Percentiles rank a stretch among this genome's conserved stretches.
phyloP scores from a whole-genome alignment of 2,888 invertebrate species.

The Atrina japonica region DNA sequence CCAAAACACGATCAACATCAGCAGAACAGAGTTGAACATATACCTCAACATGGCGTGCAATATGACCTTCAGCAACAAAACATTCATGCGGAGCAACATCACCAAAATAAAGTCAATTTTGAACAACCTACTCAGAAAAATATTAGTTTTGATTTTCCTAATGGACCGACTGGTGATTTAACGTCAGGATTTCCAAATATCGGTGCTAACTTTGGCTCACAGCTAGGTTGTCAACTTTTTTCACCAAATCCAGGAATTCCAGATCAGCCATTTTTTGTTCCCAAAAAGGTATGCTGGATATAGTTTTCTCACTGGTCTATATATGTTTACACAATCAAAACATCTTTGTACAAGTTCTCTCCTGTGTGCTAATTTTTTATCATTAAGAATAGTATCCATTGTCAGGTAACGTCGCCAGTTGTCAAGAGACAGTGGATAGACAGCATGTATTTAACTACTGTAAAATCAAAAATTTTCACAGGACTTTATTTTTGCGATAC shows the following conservation, averaged over 20 bases:
- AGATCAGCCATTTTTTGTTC: conserved; percentile 36
- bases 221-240: conserved; percentile 38
- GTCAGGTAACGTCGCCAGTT: too few species aligned
- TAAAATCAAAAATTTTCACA: too few species aligned
- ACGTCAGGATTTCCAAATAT: conserved; percentile 32
- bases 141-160: conserved; percentile 15
- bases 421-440: too few species aligned
- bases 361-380: too few species aligned
- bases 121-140: neutral
- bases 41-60: conserved; percentile 15
- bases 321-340: neutral
- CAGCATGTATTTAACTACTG: too few species aligned
- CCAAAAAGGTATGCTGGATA: conserved; percentile 24
- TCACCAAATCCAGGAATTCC: conserved; percentile 19
- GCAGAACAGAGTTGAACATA: neutral
- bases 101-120: conserved; percentile 1
- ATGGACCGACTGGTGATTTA: conserved; percentile 1
- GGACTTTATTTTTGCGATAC: too few species aligned
- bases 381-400: too few species aligned
- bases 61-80: conserved; percentile 7
- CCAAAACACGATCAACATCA: too few species aligned
- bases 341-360: too few species aligned
- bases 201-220: conserved; percentile 36
- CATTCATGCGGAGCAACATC: conserved; percentile 4
- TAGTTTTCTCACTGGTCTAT: neutral